Evolutionary conservation across 2,888 invertebrate species (phyloP), one percentile per base, ranked within the genome.

Genomic region (Phrixothrix hirtus): DNA sequence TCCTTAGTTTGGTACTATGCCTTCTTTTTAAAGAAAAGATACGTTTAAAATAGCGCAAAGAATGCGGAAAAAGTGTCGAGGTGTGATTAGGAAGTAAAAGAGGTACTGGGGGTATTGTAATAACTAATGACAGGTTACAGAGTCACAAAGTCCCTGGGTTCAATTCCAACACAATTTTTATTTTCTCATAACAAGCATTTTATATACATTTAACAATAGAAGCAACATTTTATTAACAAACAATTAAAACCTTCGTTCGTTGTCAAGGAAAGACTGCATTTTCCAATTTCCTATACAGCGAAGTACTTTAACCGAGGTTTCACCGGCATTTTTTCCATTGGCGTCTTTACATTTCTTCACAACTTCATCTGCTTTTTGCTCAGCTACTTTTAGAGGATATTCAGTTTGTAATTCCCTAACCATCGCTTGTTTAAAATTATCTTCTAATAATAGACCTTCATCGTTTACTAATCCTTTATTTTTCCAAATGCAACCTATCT

Each of bases 231-330:
- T 6, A 10, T 11, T 30, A 11, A 30, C 14, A n/a, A n/a, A 15
- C 29, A 2, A 27, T 13, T 15, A 6, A 13, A 1, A n/a, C n/a
- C n/a, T n/a, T n/a, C 25, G 13, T 34, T 47, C 47, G n/a, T 26
- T 26, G 9, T 48, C 29, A 12, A 48, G 34, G 30, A 48, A 48
- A 15, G 27, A 14, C 14, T 41, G 35, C 6, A 16, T 17, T 29
- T 48, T 48, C 48, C 48, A 48, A 13, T 14, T 25, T 12, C 41
- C 36, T 14, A 48, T 21, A 12, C 48, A 48, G n/a, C 16, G 38
- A 9, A 48, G 5, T 16, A 41, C n/a, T 2, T 29, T 41, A 9
- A 29, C n/a, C n/a, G 41, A 9, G 9, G 48, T 41, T 17, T 48
- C 34, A 2, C 30, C 41, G 27, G 41, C n/a, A 16, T 27, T 41